A percentile compares a stretch with the other conserved stretches of the same genome.
phyloP scores from a whole-genome alignment of 1,140 invertebrate genomes.

The Drosophila pseudoobscura region DNA sequence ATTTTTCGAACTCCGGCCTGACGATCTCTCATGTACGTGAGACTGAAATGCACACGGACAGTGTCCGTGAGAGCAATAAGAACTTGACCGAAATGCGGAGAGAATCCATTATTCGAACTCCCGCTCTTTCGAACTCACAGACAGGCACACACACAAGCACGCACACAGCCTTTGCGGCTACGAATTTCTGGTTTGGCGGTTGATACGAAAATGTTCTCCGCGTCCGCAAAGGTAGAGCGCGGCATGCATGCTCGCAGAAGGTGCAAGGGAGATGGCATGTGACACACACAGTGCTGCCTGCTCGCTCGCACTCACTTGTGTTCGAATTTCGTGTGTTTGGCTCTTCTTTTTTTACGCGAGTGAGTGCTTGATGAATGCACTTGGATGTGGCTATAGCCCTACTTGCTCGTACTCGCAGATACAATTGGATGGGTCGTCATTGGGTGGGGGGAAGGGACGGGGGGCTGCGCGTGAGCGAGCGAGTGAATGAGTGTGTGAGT shows the following conservation, averaged over 20 bases:
- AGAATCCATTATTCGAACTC: constrained; percentile 37
- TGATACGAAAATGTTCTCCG: constrained; percentile 49
- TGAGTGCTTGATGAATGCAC: constrained; percentile 58
- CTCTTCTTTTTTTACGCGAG: constrained; percentile 44
- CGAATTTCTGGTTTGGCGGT: constrained; percentile 60
- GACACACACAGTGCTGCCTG: constrained; percentile 42
- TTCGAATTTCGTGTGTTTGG: constrained; percentile 45
- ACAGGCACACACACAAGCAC: constrained; percentile 30
- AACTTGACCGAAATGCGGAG: constrained; percentile 54
- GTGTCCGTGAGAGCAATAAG: constrained; percentile 69
- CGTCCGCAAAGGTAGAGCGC: constrained; percentile 66
- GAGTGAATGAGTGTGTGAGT: constrained; percentile 38
- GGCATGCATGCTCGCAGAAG: not conserved
- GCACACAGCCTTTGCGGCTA: constrained; percentile 58
- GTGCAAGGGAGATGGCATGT: constrained; percentile 51
- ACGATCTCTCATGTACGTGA: constrained; percentile 15
- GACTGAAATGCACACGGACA: constrained; percentile 35
- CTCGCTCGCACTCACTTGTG: constrained; percentile 41
- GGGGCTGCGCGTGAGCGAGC: constrained; percentile 17
- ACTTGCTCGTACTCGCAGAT: constrained; percentile 75
- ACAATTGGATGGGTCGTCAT: constrained; percentile 71
- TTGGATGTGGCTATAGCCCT: constrained; percentile 47
- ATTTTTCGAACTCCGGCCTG: constrained; percentile 14
- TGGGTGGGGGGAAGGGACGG: constrained; percentile 4
- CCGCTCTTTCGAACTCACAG: constrained; percentile 69